Percentiles rank a stretch among this genome's conserved stretches.
Conservation (phyloP, 2,797 vertebrate genomes). For the Hyperoplus immaculatus region DNA sequence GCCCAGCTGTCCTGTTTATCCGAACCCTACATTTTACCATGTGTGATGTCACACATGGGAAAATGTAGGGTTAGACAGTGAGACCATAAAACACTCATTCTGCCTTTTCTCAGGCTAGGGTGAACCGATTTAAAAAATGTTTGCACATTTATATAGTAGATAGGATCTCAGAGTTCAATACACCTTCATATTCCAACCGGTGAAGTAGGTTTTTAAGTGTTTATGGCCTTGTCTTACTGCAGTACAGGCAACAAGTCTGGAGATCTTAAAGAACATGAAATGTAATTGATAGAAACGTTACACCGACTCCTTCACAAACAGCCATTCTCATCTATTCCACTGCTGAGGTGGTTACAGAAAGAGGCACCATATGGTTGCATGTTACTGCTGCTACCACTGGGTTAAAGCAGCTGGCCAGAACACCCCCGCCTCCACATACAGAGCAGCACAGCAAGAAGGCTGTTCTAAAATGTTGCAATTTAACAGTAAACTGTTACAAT, state of each 20-base stretch:
- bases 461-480: not conserved
- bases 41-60: too few species aligned
- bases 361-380: slow-evolving; percentile 50
- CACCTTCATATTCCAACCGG: too few species aligned
- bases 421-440: not conserved
- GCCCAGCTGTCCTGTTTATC: too few species aligned
- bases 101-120: too few species aligned
- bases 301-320: not conserved
- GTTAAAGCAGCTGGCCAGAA: slow-evolving; percentile 50
- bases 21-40: too few species aligned
- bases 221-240: slow-evolving; percentile 16
- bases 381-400: slow-evolving; percentile 45
- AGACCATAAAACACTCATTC: too few species aligned
- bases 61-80: too few species aligned
- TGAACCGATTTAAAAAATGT: too few species aligned
- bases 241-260: not conserved
- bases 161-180: too few species aligned
- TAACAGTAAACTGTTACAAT: not conserved
- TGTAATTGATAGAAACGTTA: slow-evolving; percentile 48
- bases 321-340: slow-evolving; percentile 24
- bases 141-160: too few species aligned
- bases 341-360: slow-evolving; percentile 35
- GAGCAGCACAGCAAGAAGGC: not conserved
- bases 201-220: not conserved
- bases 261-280: slow-evolving; percentile 2